Evolutionary conservation across 2,797 vertebrate genomes (phyloP).

Genomic region (Astyanax mexicanus): DNA sequence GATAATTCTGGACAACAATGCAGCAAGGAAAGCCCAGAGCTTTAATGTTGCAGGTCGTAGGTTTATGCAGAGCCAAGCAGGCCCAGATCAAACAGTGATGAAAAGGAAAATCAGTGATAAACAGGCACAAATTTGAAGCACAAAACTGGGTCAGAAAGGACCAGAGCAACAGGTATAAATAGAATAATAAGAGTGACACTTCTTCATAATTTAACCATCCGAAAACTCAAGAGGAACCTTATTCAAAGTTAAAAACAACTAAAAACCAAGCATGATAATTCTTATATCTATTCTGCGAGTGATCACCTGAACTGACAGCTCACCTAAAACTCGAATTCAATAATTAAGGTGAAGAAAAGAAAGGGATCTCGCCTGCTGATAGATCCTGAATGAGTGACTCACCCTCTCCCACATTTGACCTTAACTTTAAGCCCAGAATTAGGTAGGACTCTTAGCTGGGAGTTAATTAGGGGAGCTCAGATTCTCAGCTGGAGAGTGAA

Average conservation of each 20-base stretch:
- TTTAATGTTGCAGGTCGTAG: neutral
- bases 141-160: neutral
- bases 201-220: neutral
- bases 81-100: neutral
- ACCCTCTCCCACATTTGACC: too few relatives aligned
- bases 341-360: neutral
- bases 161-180: neutral
- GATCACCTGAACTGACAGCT: neutral
- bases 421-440: neutral
- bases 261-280: neutral
- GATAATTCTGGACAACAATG: too few relatives aligned
- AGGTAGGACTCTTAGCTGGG: neutral
- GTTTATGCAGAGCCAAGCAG: neutral
- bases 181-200: neutral
- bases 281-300: neutral
- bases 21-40: too few relatives aligned
- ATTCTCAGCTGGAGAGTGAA: neutral
- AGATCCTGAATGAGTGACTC: neutral
- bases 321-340: neutral
- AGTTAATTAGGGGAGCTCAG: neutral
- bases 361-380: neutral
- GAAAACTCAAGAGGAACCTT: neutral
- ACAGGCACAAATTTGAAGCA: too few relatives aligned
- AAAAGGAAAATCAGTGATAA: neutral
- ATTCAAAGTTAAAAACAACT: neutral